Conservation (phyloP, 1,140 invertebrate genomes). For the Zaprionus tsacasi region DNA sequence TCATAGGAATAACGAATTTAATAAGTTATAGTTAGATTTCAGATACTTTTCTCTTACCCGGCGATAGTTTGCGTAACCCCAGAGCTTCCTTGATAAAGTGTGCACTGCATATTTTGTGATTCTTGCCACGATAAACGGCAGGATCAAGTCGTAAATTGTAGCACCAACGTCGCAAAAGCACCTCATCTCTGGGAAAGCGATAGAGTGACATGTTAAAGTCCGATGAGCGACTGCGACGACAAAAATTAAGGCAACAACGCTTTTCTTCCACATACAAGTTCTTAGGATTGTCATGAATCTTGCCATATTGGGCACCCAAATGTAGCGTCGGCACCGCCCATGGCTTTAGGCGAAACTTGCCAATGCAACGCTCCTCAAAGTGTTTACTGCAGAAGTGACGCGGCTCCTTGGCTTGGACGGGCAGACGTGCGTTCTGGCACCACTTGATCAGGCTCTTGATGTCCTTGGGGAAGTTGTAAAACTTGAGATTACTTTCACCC, state of each 20-base stretch:
- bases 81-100: slow-evolving; percentile 79
- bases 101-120: slow-evolving; percentile 81
- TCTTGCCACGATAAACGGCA: slow-evolving; percentile 75
- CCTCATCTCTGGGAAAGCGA: slow-evolving; percentile 76
- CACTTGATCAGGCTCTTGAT: slow-evolving; percentile 80
- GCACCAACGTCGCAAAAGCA: slow-evolving; percentile 74
- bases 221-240: slow-evolving; percentile 73
- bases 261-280: slow-evolving; percentile 78
- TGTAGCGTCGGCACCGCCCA: slow-evolving; percentile 79
- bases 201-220: slow-evolving; percentile 80
- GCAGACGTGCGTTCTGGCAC: slow-evolving; percentile 78
- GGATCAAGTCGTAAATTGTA: slow-evolving; percentile 78
- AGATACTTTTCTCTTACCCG: slow-evolving; percentile 47
- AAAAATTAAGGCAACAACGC: slow-evolving; percentile 76
- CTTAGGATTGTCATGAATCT: slow-evolving; percentile 79
- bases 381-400: slow-evolving; percentile 78
- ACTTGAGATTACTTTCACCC: slow-evolving; percentile 78
- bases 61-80: slow-evolving; percentile 71
- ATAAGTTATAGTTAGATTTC: not conserved
- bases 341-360: slow-evolving; percentile 77
- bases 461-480: slow-evolving; percentile 80
- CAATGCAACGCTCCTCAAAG: slow-evolving; percentile 80
- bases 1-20: not conserved
- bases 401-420: slow-evolving; percentile 76
- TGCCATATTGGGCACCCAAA: slow-evolving; percentile 74